phyloP scores from a whole-genome alignment of 2,888 invertebrate genomes.

The Gryllus longicercus region DNA sequence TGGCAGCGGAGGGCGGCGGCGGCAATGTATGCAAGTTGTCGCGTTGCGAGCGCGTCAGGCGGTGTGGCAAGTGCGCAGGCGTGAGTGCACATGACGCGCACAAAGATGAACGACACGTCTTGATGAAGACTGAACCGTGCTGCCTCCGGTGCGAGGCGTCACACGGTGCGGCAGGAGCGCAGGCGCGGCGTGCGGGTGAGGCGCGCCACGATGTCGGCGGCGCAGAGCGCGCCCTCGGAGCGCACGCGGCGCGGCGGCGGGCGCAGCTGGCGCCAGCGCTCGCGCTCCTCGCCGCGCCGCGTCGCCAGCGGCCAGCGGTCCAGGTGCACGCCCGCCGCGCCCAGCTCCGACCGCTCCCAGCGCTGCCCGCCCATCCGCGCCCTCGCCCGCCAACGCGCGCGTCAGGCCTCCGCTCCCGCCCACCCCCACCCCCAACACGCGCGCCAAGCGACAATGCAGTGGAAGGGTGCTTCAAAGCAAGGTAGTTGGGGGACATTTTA shows the following conservation, averaged over 20 bases:
- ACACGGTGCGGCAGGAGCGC: constrained; percentile 17
- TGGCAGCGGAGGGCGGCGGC: not conserved
- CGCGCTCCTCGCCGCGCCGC: constrained; percentile 18
- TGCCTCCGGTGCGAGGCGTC: not conserved
- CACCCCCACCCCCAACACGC: too few relatives aligned
- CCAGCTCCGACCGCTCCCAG: constrained; percentile 58
- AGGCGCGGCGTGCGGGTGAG: not conserved
- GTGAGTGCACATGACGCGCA: not conserved
- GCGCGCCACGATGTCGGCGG: not conserved
- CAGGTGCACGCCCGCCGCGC: constrained; percentile 44
- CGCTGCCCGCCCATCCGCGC: constrained; percentile 56
- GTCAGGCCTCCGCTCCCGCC: too few relatives aligned
- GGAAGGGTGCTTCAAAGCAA: too few relatives aligned
- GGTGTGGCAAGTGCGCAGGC: constrained; percentile 19
- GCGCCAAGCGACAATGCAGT: too few relatives aligned
- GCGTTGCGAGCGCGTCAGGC: too few relatives aligned
- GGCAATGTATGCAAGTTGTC: too few relatives aligned
- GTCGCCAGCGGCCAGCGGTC: not conserved
- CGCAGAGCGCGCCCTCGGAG: not conserved
- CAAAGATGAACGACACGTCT: not conserved
- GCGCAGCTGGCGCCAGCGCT: constrained; percentile 11
- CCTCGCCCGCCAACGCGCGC: too few relatives aligned
- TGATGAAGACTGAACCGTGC: not conserved
- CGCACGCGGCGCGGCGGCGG: not conserved
- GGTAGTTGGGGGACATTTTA: too few relatives aligned